These are phyloP conservation scores for Adrianichthys oophorus DNA, from an alignment of 2,797 vertebrate genomes.

Conservation along the genomic window DNA sequence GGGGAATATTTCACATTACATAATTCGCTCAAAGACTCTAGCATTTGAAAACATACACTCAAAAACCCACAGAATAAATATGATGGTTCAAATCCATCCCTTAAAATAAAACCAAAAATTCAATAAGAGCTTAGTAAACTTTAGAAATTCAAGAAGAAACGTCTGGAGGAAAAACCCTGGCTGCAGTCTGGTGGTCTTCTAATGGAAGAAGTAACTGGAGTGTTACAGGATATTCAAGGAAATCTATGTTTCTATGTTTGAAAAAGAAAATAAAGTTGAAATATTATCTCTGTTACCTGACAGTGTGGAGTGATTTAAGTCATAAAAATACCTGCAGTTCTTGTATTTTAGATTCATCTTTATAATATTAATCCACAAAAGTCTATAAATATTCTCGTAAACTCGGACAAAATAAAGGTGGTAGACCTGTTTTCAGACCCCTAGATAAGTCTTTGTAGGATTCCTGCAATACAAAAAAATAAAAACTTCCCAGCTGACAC, in stretches of 20 bases:
- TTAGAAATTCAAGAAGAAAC: not conserved
- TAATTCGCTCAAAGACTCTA: constrained; percentile 1
- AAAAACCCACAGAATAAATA: constrained; percentile 57
- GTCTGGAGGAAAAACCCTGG: not conserved
- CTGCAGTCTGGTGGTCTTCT: not conserved
- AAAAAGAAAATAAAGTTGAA: not conserved
- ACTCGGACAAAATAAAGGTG: too few species aligned
- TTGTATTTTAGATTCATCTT: too few species aligned
- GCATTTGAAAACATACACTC: constrained; percentile 14
- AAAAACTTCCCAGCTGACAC: too few species aligned
- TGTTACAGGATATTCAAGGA: not conserved
- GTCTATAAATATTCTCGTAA: too few species aligned
- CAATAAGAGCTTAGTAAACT: constrained; percentile 23
- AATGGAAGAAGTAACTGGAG: constrained; percentile 6
- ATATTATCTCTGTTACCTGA: too few species aligned
- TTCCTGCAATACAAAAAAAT: too few species aligned
- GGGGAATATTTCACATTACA: constrained; percentile 4
- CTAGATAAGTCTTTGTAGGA: too few species aligned
- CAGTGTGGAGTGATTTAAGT: too few species aligned
- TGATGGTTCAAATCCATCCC: constrained; percentile 1
- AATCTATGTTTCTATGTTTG: not conserved
- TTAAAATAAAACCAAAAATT: constrained; percentile 37
- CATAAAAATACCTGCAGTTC: too few species aligned
- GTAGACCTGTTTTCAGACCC: too few species aligned
- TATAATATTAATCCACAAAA: too few species aligned